These are phyloP conservation scores for Pangasius sanitwongsei DNA, from an alignment of 2,797 vertebrate genomes.

Conservation along the genomic window DNA sequence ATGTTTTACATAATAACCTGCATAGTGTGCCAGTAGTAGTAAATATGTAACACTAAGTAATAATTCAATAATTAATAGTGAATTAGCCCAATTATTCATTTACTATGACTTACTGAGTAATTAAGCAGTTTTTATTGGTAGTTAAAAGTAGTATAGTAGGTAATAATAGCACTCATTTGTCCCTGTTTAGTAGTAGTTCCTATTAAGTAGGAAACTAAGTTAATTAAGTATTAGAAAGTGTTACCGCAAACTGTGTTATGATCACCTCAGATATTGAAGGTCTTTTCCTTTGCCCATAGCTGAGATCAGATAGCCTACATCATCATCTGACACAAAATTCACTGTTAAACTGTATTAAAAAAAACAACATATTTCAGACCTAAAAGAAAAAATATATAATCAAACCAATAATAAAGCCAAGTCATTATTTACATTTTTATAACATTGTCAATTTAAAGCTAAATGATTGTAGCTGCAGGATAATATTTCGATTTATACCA, in stretches of 20 bases:
- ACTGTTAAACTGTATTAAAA: slow-evolving; percentile 13
- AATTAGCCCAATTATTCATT: no score
- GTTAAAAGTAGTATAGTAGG: not conserved
- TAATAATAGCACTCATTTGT: not conserved
- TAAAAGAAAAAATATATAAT: not conserved
- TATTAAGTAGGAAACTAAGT: not conserved
- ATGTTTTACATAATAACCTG: no score
- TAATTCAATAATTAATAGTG: no score
- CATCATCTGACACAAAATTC: slow-evolving; percentile 21
- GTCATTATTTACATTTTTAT: not conserved
- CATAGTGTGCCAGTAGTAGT: no score
- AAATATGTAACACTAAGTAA: no score
- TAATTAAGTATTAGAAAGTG: not conserved
- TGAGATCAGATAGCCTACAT: slow-evolving; percentile 37
- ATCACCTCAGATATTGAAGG: slow-evolving; percentile 26
- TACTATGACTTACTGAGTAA: no score
- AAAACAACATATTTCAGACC: no score
- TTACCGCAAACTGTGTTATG: not conserved
- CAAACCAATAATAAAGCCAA: not conserved
- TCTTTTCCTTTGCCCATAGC: slow-evolving; percentile 29
- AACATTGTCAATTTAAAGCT: not conserved
- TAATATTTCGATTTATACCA: not conserved
- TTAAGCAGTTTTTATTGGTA: not conserved
- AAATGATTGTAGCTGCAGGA: not conserved
- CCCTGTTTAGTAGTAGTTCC: not conserved